Evolutionary conservation across 1,140 invertebrate species (phyloP), one percentile per base, ranked within the genome.

Genomic region (Papilio helenus): DNA sequence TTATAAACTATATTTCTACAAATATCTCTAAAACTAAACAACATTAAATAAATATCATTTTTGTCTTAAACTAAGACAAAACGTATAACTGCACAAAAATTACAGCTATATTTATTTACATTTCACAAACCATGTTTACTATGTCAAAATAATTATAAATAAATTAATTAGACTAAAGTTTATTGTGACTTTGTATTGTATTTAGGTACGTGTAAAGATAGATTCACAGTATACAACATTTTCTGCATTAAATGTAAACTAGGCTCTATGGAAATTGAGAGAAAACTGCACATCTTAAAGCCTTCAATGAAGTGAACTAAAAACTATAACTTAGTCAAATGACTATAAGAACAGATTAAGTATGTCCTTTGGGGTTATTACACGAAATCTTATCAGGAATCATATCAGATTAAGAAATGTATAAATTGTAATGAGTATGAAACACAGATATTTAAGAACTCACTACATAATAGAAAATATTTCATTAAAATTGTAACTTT

Each of bases 41-140:
- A 65, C 58, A 65, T 65, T 68, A 68, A 68, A 68, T 68, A 68
- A 68, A 68, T 68, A 65, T 65, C 5, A 18, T 68, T 68, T 29
- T 61, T 29, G 16, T 29, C 61, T 68, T 68, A 61, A 61, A 4
- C 23, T 61, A 34, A 34, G 34, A n/a, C n/a, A n/a, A n/a, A n/a
- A 16, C 8, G 12, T n/a, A 72, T 18, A 73, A 73, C 72, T 26
- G 44, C 20, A 42, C n/a, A 46, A 46, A 72, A 72, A 72, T 23
- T 44, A 46, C 44, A 73, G 49, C 20, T 49, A 29, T 26, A 51
- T 46, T 73, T 73, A 51, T 51, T 23, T 49, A 34, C 26, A 68
- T 73, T 49, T 73, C 44, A 72, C 71, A 72, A 46, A 73, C 44
- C 44, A 46, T 46, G 1, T 23, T 73, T 46, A 46, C 20, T 29